A percentile compares a stretch with the other conserved stretches of the same genome.
These are phyloP conservation scores for Pseudochirops corinnae DNA, from an alignment of 2,797 vertebrate genomes.

Conservation along the genomic window DNA sequence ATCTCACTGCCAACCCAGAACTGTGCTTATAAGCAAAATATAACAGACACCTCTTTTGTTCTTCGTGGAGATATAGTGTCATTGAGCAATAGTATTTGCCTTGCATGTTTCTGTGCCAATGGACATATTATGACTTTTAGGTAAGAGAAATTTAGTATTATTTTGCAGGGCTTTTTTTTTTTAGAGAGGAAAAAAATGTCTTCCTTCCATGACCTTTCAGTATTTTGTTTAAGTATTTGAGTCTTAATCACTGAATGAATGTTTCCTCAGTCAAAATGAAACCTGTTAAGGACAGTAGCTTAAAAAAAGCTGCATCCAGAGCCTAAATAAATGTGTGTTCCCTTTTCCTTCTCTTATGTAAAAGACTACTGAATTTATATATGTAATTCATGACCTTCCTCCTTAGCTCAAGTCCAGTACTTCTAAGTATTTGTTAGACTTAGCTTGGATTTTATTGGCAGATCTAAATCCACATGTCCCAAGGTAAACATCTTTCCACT, in stretches of 20 bases:
- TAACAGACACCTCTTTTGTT: conserved; percentile 98
- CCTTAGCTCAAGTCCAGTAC: background rate
- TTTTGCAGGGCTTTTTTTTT: background rate
- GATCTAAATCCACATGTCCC: background rate
- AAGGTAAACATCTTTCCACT: background rate
- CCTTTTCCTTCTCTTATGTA: background rate
- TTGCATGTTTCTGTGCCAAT: conserved; percentile 99
- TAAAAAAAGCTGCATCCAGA: no score
- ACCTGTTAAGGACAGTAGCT: no score
- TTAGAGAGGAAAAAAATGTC: background rate
- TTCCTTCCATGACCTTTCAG: background rate
- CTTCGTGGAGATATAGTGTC: conserved; percentile 96
- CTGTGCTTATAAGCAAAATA: conserved; percentile 97
- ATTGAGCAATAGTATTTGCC: conserved; percentile 92
- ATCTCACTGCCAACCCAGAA: conserved; percentile 96
- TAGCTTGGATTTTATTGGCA: background rate
- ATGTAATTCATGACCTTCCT: background rate
- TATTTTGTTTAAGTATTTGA: background rate
- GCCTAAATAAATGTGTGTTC: background rate
- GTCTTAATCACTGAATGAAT: no score
- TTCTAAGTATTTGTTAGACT: background rate
- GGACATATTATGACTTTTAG: conserved; percentile 99
- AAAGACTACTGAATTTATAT: background rate
- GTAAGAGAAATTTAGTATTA: conserved; percentile 84
- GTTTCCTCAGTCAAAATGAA: no score